phyloP scores from a whole-genome alignment of 2,113 vertebrate genomes.

The Grantiella picta region DNA sequence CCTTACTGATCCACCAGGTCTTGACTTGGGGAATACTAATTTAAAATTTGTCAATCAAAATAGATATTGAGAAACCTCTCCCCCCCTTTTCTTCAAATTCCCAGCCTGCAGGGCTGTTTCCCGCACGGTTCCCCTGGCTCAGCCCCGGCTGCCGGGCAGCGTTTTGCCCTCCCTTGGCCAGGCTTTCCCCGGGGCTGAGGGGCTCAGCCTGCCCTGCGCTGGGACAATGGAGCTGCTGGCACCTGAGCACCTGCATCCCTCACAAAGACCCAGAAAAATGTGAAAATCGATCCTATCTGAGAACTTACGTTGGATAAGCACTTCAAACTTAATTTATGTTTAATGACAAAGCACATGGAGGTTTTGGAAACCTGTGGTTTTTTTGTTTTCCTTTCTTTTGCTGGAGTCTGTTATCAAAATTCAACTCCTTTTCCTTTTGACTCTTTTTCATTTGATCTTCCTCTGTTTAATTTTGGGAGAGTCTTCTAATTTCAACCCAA shows the following conservation, averaged over 20 bases:
- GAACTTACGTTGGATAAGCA: background rate
- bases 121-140: background rate
- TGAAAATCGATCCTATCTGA: background rate
- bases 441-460: background rate
- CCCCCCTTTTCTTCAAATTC: background rate
- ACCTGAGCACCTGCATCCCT: accelerated
- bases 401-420: background rate
- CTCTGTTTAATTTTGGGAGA: background rate
- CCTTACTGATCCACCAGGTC: background rate
- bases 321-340: background rate
- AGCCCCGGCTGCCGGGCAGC: background rate
- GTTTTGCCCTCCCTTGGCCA: background rate
- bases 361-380: background rate
- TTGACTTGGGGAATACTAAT: background rate
- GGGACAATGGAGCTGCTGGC: background rate
- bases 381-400: background rate
- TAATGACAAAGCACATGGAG: background rate
- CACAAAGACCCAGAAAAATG: background rate
- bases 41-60: background rate
- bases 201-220: background rate
- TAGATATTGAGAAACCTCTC: background rate
- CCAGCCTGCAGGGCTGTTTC: accelerated
- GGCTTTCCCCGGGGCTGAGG: background rate
- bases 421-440: background rate
- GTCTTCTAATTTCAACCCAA: background rate